Base-by-base conservation (phyloP, 2,888 invertebrate species). In the Athripsodes cinereus region DNA sequence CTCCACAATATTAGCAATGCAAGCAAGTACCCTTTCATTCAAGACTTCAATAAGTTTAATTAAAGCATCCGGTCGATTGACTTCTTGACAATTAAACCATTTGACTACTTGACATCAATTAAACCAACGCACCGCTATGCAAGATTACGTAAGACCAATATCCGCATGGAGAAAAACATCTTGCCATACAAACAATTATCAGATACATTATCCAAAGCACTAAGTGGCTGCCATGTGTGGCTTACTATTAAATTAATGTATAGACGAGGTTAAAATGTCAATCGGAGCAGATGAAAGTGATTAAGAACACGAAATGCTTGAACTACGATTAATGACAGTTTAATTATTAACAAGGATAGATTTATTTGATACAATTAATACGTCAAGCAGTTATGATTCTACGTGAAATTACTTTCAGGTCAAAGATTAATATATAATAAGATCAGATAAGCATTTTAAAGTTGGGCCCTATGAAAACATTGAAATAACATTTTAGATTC, bases 51-150 rank as follows among this genome's bases (percentile, higher is more conserved):
- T 13, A 40, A 26, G 20, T 21, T 52, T 57, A 62, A 62, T 50
- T 62, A 57, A 49, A 55, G 59, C 62, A 62, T 62, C 62, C 62
- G 59, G 58, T 22, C 31, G 56, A 55, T 53, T 59, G 59, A 62
- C 62, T 40, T 40, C n/a, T 26, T 40, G 16, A 40, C 40, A 40
- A 40, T 40, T 40, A 40, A 40, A 40, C 40, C 40, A 13, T 40
- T 40, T 13, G 40, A 16, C 40, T 40, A 40, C 40, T 40, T 40
- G 40, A 40, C 40, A 40, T 40, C 40, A 40, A 40, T 40, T 40
- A 40, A 40, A 16, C 13, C n/a, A 13, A 40, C 26, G 26, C 26
- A n/a, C 26, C 3, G 40, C 13, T 5, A 40, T 11, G 8, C 13
- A 16, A 40, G 40, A 40, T 40, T 40, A 40, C 40, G 40, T 40